Conservation (phyloP, 2,113 vertebrate species). For the Corynorhinus townsendii region DNA sequence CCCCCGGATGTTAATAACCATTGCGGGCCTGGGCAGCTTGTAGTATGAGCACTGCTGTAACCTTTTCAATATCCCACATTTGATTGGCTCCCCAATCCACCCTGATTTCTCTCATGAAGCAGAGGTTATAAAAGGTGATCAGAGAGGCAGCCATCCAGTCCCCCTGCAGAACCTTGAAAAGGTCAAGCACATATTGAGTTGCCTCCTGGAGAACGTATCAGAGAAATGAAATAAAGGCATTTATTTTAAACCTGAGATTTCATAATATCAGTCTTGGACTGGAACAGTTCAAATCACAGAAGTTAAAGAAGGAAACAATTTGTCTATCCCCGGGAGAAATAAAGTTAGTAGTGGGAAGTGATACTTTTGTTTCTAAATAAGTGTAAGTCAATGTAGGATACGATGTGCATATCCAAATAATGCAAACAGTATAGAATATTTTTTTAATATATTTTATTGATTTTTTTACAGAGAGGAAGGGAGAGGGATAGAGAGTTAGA, state of each 20-base stretch:
- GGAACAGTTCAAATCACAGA: background rate
- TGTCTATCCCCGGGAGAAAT: background rate
- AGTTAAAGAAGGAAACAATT: background rate
- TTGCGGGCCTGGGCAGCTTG: background rate
- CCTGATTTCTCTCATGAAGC: slow-evolving; percentile 57
- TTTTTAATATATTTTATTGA: too few relatives aligned
- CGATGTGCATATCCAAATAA: background rate
- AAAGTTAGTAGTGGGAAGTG: background rate
- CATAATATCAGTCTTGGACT: background rate
- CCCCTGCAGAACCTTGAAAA: slow-evolving; percentile 65
- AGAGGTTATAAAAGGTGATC: slow-evolving; percentile 71
- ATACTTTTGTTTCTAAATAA: background rate
- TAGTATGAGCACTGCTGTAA: slow-evolving; percentile 49
- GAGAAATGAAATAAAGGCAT: slow-evolving; percentile 40
- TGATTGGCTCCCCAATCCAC: slow-evolving; percentile 68
- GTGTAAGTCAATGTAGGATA: background rate
- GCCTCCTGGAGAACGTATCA: slow-evolving; percentile 39
- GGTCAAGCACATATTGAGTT: slow-evolving; percentile 65
- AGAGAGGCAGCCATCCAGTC: slow-evolving; percentile 68
- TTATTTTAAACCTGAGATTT: slow-evolving; percentile 17
- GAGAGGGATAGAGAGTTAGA: too few relatives aligned
- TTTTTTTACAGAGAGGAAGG: too few relatives aligned
- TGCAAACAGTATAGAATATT: background rate
- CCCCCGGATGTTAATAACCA: slow-evolving; percentile 66
- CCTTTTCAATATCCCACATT: slow-evolving; percentile 76